Base-by-base conservation (phyloP, 1,140 invertebrate species). In the Drosophila nigrodunni region DNA sequence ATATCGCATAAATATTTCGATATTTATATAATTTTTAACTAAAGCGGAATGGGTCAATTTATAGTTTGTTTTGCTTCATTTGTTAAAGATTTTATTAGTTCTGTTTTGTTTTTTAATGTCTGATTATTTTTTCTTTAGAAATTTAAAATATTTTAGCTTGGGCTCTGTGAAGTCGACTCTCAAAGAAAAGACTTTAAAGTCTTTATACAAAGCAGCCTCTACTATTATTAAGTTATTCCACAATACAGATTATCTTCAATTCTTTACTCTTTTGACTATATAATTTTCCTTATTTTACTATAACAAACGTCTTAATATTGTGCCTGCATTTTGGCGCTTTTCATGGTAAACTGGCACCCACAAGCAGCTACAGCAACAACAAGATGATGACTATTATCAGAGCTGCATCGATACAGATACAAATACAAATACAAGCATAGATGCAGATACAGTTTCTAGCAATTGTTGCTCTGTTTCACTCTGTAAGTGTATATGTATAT, bases 401-500 rank as follows among this genome's bases (percentile, higher is more conserved):
- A 82, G 70, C 80, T 64, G 78, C 70, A 82, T 67, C 52, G 68
- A 64, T 73, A 77, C 46, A 46, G 46, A 47, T 30, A 30, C 25
- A 30, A 2, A 30, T 30, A 30, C 25, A 30, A 30, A 30, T 5
- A 30, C 25, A 30, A 30, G 78, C 65, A 82, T 67, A 47, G 68
- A 64, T 73, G 73, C 41, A 46, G 46, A 47, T 21, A 49, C 75
- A 64, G 34, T 52, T 55, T 10, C 50, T 35, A 54, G 37, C 7
- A 41, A 15, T 43, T 11, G 37, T 74, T 54, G 59, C 47, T 58
- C 6, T 62, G 37, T 18, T 34, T 30, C 18, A 50, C 49, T 30
- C 25, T 21, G 7, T 25, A 37, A 7, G 8, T 18, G 5, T 11
- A 18, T 43, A 41, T 67, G 34, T 30, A 30, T 5, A 39, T 50